A percentile compares a stretch with the other conserved stretches of the same genome.
Evolutionary conservation across 2,113 vertebrate species (phyloP).

Genomic region (Excalfactoria chinensis): DNA sequence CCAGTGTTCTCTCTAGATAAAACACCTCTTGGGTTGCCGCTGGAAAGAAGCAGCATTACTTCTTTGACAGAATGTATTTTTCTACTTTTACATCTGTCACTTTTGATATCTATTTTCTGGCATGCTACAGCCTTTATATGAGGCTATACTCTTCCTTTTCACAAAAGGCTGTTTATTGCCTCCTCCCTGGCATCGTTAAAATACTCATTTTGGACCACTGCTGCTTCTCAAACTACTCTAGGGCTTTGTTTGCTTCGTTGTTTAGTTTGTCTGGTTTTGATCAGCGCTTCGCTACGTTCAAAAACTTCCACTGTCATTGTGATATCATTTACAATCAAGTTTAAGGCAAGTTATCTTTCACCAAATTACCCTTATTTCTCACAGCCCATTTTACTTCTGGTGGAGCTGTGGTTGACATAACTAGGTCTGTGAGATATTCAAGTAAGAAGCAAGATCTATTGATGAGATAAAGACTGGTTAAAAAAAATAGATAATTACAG

Average conservation of each 20-base stretch:
- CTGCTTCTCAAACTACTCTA: not conserved
- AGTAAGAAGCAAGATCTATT: not conserved
- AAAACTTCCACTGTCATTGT: not conserved
- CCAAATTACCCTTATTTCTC: not conserved
- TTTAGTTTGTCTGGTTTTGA: not conserved
- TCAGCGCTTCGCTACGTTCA: rapidly evolving
- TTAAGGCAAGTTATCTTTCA: not conserved
- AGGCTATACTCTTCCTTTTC: not conserved
- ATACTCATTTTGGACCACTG: not conserved
- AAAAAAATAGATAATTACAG: not conserved
- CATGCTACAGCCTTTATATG: not conserved
- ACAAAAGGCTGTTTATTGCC: not conserved
- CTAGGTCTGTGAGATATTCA: not conserved
- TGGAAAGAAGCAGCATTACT: not conserved
- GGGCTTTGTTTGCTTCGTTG: too few species aligned
- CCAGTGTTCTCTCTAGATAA: not conserved
- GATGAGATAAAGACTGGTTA: not conserved
- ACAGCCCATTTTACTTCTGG: not conserved
- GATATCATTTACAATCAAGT: not conserved
- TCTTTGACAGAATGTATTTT: not conserved
- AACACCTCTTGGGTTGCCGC: not conserved
- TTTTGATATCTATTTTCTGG: not conserved
- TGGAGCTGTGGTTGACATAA: not conserved
- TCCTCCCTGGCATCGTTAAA: not conserved
- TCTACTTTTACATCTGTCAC: not conserved